phyloP scores from a whole-genome alignment of 1,140 invertebrate genomes.

The Psilanteris sp. region DNA sequence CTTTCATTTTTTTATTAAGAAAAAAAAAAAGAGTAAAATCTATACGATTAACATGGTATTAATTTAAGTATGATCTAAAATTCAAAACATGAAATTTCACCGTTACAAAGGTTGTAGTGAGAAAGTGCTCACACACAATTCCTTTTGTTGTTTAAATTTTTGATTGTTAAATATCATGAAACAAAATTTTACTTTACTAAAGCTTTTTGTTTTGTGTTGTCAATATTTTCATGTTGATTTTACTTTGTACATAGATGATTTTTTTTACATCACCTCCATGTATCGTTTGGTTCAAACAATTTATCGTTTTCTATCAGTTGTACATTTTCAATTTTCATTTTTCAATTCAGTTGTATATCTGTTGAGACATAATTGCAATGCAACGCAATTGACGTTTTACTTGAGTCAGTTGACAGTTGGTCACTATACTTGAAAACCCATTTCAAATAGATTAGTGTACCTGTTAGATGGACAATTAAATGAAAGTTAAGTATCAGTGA shows the following conservation, averaged over 20 bases:
- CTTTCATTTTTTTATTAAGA: no score
- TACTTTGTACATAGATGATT: constrained; percentile 6
- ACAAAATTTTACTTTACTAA: neutral
- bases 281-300: no score
- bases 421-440: constrained; percentile 9
- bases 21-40: constrained; percentile 1
- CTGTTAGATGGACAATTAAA: no score
- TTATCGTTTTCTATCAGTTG: constrained; percentile 4
- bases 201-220: constrained; percentile 31
- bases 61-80: no score
- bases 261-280: constrained; percentile 11
- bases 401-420: neutral
- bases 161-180: neutral
- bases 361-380: constrained; percentile 7
- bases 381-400: neutral
- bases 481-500: constrained; percentile 26
- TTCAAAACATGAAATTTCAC: constrained; percentile 9
- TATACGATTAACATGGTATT: no score
- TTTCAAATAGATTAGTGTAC: no score
- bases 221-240: constrained; percentile 6
- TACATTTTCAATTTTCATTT: constrained; percentile 29
- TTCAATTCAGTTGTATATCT: constrained; percentile 20
- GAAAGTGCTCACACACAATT: constrained; percentile 65
- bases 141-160: constrained; percentile 19
- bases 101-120: constrained; percentile 70